phyloP scores from a whole-genome alignment of 2,888 invertebrate species.

The Adineta ricciae region DNA sequence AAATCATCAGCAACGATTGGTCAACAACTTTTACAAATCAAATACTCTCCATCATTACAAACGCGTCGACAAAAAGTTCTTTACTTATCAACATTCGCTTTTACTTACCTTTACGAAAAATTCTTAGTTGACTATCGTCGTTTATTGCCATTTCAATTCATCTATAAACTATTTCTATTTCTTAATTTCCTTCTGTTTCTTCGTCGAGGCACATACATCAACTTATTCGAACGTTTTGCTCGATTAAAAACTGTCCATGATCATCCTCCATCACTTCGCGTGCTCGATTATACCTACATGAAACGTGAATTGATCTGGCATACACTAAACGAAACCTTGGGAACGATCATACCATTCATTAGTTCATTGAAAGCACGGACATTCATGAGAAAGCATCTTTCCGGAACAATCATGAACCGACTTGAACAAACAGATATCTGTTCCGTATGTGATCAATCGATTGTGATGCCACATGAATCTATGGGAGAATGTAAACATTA shows the following conservation, averaged over 20 bases:
- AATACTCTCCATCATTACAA: background rate
- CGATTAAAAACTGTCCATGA: background rate
- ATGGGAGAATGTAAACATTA: conserved; percentile 1
- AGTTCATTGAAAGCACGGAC: background rate
- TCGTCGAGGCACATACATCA: background rate
- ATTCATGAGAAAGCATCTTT: background rate
- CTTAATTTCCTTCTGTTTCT: background rate
- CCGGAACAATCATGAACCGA: background rate
- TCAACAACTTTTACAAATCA: conserved; percentile 4
- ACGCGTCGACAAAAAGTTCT: background rate
- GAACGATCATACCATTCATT: background rate
- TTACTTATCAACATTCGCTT: background rate
- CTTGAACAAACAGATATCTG: background rate
- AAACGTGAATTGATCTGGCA: conserved; percentile 20
- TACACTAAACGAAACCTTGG: conserved; percentile 15
- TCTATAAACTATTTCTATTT: background rate
- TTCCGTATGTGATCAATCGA: background rate
- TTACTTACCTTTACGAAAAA: background rate
- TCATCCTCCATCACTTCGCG: background rate
- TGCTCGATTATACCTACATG: conserved; percentile 14
- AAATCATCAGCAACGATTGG: background rate
- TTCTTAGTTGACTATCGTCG: background rate
- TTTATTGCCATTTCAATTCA: conserved; percentile 8
- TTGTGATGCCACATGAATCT: background rate
- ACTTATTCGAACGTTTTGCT: background rate